A percentile compares a stretch with the other conserved stretches of the same genome.
These are phyloP conservation scores for Neria commutata DNA, from an alignment of 2,888 invertebrate species.

Conservation along the genomic window DNA sequence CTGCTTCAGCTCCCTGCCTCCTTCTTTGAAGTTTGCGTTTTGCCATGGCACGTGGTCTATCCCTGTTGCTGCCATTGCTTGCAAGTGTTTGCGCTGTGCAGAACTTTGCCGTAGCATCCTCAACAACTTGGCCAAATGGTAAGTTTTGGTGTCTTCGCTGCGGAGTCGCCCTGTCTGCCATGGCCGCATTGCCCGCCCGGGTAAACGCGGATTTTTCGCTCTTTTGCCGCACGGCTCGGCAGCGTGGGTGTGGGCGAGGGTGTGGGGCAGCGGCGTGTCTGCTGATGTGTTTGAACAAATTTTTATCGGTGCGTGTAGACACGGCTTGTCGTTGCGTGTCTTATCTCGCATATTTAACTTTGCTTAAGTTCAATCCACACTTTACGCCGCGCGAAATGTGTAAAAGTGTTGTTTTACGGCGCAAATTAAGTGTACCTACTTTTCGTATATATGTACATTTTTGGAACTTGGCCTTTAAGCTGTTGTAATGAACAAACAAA, in stretches of 20 bases:
- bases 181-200: background rate
- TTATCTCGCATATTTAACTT: slow-evolving; percentile 34
- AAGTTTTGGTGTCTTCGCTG: background rate
- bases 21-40: no score
- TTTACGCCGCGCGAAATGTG: no score
- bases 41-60: background rate
- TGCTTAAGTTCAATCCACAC: background rate
- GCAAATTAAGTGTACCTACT: no score
- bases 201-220: background rate
- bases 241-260: no score
- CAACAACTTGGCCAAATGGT: background rate
- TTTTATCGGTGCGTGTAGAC: slow-evolving; percentile 38
- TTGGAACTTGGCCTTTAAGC: no score
- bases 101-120: background rate
- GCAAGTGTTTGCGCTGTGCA: background rate
- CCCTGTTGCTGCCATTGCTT: background rate
- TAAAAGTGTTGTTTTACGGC: no score
- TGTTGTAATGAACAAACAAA: no score
- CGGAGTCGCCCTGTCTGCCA: background rate
- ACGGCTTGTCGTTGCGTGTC: slow-evolving; percentile 44
- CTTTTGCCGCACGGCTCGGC: background rate
- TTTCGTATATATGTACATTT: no score
- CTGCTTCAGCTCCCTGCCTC: background rate
- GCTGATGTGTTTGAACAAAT: slow-evolving; percentile 5
- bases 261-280: no score